Conservation (phyloP, 2,888 invertebrate genomes). For the Cosmia trapezina region DNA sequence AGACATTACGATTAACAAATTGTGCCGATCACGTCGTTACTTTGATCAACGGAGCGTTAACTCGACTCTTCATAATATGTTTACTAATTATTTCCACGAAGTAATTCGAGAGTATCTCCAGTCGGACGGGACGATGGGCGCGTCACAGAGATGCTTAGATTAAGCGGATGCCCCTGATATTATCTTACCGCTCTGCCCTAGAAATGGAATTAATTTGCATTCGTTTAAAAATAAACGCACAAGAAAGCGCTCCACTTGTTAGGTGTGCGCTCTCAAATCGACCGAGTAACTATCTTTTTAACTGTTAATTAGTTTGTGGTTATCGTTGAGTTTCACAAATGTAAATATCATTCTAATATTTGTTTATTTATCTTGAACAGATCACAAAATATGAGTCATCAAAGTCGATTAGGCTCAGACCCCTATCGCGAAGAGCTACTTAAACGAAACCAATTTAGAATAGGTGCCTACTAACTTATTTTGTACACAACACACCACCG, state of each 20-base stretch:
- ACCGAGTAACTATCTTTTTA: constrained; percentile 67
- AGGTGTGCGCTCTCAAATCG: constrained; percentile 70
- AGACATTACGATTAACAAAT: constrained; percentile 69
- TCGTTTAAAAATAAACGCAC: constrained; percentile 73
- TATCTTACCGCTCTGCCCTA: constrained; percentile 79
- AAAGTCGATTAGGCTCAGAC: neutral
- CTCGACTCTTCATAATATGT: constrained; percentile 69
- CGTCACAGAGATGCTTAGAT: constrained; percentile 77
- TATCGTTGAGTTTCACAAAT: constrained; percentile 47
- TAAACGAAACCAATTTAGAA: neutral
- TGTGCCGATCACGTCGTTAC: constrained; percentile 65
- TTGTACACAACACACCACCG: neutral
- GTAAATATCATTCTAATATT: constrained; percentile 15
- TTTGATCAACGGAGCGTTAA: constrained; percentile 71
- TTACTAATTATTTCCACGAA: constrained; percentile 77
- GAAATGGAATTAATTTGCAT: constrained; percentile 83
- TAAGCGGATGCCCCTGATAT: constrained; percentile 77
- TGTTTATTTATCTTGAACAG: constrained; percentile 6
- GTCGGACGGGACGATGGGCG: constrained; percentile 69
- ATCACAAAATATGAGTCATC: neutral
- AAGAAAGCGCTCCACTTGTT: constrained; percentile 72
- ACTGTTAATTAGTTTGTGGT: constrained; percentile 63
- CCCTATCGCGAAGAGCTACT: neutral
- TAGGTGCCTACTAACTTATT: neutral
- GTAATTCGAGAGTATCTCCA: constrained; percentile 71